Conservation (phyloP, 2,797 vertebrate species). For the Siniperca obscura region DNA sequence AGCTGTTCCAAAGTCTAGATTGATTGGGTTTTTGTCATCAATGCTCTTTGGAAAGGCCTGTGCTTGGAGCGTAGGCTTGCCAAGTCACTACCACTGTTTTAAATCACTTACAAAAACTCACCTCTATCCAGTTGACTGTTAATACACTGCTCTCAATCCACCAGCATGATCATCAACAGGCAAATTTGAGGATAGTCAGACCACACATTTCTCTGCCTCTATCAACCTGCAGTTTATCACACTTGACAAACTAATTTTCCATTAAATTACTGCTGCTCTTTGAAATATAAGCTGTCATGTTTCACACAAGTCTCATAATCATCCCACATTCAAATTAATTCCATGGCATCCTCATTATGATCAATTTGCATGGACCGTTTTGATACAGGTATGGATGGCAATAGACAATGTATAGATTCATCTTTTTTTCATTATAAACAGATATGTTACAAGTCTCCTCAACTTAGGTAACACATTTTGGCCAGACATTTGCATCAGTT, state of each 20-base stretch:
- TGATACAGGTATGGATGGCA: background rate
- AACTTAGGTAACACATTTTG: background rate
- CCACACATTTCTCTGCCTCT: background rate
- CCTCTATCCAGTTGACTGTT: no score
- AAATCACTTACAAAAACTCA: slow-evolving; percentile 29
- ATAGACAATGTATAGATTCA: background rate
- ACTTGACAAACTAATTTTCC: slow-evolving; percentile 1
- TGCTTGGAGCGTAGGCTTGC: background rate
- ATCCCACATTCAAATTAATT: background rate
- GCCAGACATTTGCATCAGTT: background rate
- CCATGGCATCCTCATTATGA: background rate
- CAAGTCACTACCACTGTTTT: slow-evolving; percentile 21
- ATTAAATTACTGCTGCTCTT: background rate
- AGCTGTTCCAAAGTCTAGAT: slow-evolving; percentile 23
- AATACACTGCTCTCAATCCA: background rate
- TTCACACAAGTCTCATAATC: background rate
- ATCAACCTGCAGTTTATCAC: slow-evolving; percentile 13
- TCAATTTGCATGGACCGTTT: background rate
- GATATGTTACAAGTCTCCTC: background rate
- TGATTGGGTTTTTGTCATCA: slow-evolving; percentile 37
- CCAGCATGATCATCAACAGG: background rate
- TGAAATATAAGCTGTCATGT: background rate
- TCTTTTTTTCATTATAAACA: background rate
- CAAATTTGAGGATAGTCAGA: background rate
- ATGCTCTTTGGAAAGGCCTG: slow-evolving; percentile 25